Evolutionary conservation across 2,797 vertebrate genomes (phyloP), one percentile per base, ranked within the genome.

Genomic region (Cryptoblepharus egeriae): DNA sequence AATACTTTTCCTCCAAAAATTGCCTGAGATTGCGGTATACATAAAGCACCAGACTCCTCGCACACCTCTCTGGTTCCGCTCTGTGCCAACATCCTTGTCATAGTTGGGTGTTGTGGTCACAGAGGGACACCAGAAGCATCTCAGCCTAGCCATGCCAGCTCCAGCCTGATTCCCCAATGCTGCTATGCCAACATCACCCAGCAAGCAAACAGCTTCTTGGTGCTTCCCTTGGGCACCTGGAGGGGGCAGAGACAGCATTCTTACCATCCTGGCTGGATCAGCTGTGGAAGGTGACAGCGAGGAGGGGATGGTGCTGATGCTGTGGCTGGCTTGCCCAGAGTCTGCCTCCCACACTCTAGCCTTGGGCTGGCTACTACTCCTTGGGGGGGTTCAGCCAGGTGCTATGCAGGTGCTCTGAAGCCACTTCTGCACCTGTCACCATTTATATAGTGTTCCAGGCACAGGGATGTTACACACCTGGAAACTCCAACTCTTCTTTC

Each of bases 401-500:
- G 67, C 16, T 13, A 65, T 26, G 55, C 60, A 64, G 45, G 84
- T n/a, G 39, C 68, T 61, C 60, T 84, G 80, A 87, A 82, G 88
- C 75, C 83, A 67, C 75, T 22, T 42, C 71, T 22, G 7, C 83
- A 2, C 81, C 76, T 30, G 85, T 77, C 81, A 49, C 39, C 85
- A 81, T 81, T 90, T 93, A 90, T 92, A 92, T 90, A 89, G 85
- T 37, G 28, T 77, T 58, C 84, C 72, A 84, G 88, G 87, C 28
- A 71, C 20, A 75, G 63, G 87, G 90, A 90, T 90, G 90, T 89
- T 87, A 89, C 92, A 91, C 91, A 89, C 90, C 91, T 93, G 92
- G 92, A 93, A 93, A 93, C 90, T 92, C 92, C 93, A 82, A 4
- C 13, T 69, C 22, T 37, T 70, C 68, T 67, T 87, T 90, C 90